phyloP scores from a whole-genome alignment of 2,113 vertebrate genomes.

The Bubo blakistoni region DNA sequence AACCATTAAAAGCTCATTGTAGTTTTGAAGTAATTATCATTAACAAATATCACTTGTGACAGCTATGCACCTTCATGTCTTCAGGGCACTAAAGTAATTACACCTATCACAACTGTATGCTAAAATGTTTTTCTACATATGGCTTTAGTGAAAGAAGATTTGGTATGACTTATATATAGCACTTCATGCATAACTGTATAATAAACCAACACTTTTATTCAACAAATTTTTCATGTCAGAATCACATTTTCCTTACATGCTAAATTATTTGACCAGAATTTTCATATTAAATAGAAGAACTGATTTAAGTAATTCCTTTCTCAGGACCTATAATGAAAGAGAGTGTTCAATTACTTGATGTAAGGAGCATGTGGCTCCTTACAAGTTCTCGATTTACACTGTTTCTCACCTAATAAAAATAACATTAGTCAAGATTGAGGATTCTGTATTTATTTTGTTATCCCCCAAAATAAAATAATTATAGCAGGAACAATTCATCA shows the following conservation, averaged over 20 bases:
- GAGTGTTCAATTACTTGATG: not conserved
- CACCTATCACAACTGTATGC: not conserved
- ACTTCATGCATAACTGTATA: not conserved
- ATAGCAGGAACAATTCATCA: not conserved
- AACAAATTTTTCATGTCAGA: not conserved
- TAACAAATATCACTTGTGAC: not conserved
- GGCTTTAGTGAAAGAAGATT: not conserved
- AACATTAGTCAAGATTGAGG: not conserved
- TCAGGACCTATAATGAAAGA: not conserved
- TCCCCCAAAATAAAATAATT: not conserved
- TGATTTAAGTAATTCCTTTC: not conserved
- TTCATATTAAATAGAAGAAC: not conserved
- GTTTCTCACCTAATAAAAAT: not conserved
- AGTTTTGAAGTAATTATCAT: not conserved
- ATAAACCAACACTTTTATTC: not conserved
- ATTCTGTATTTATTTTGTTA: not conserved
- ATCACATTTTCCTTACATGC: not conserved
- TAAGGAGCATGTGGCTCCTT: not conserved
- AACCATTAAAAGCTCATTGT: not conserved
- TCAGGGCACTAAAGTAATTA: not conserved
- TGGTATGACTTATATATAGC: not conserved
- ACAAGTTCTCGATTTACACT: not conserved
- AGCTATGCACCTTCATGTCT: fast-evolving
- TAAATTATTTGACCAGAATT: not conserved
- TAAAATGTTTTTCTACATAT: not conserved